phyloP scores from a whole-genome alignment of 2,113 vertebrate species.

The Xyliphius kryptos region DNA sequence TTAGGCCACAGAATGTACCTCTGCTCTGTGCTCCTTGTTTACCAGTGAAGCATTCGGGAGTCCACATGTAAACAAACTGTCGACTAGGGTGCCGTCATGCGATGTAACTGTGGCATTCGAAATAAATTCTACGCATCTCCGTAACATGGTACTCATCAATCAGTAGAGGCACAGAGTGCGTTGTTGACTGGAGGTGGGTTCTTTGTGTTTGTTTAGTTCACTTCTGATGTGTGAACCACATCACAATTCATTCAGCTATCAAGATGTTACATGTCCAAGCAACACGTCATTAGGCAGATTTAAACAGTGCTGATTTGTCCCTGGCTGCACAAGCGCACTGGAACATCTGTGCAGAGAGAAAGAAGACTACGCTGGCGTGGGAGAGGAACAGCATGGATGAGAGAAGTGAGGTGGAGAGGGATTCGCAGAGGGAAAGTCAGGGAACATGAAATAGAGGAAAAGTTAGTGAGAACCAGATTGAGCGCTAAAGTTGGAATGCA shows the following conservation, averaged over 20 bases:
- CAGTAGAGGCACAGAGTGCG: neutral
- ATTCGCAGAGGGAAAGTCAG: constrained; percentile 1
- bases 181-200: constrained; percentile 7
- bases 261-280: constrained; percentile 21
- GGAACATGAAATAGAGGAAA: constrained; percentile 4
- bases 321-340: constrained; percentile 23
- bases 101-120: neutral
- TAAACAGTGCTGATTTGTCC: constrained; percentile 39
- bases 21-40: constrained; percentile 19
- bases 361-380: constrained; percentile 26
- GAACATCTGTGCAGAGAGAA: constrained; percentile 29
- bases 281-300: constrained; percentile 35
- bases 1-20: constrained; percentile 15
- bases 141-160: neutral
- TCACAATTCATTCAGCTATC: constrained; percentile 23
- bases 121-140: neutral
- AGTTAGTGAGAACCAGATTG: constrained; percentile 35
- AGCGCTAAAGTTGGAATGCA: neutral
- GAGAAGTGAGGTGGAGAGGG: constrained; percentile 5
- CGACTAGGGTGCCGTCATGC: constrained; percentile 5
- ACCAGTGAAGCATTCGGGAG: constrained; percentile 3
- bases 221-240: constrained; percentile 17
- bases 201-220: constrained; percentile 27
- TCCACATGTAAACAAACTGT: constrained; percentile 22
- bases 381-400: constrained; percentile 19